Conservation (phyloP, 2,888 invertebrate genomes). For the Leucoma salicis region DNA sequence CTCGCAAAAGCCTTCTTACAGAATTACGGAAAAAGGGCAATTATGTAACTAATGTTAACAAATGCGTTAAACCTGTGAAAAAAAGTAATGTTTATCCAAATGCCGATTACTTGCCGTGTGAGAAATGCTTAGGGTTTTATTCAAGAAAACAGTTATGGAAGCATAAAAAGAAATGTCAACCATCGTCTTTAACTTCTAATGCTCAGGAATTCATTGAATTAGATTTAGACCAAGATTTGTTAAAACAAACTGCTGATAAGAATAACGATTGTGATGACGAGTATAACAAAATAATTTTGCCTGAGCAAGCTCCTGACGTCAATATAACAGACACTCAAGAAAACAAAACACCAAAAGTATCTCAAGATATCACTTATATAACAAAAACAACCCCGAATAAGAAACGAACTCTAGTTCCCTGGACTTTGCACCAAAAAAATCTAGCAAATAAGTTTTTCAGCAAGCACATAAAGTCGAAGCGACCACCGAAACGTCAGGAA, state of each 20-base stretch:
- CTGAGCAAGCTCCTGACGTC: no score
- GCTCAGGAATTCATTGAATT: no score
- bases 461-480: constrained; percentile 15
- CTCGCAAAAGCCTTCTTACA: background rate
- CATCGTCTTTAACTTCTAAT: no score
- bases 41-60: background rate
- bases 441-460: constrained; percentile 17
- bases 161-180: no score
- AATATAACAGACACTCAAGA: no score
- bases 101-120: background rate
- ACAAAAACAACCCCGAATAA: no score
- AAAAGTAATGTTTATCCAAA: background rate
- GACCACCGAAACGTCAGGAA: constrained; percentile 23
- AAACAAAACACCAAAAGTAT: no score
- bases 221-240: no score
- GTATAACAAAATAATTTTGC: no score
- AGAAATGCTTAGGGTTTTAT: background rate
- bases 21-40: background rate
- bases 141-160: background rate
- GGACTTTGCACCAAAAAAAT: constrained; percentile 20
- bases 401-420: constrained; percentile 5
- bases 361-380: no score
- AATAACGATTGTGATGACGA: no score
- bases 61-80: background rate
- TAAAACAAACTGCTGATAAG: no score